Evolutionary conservation across 1,140 invertebrate species (phyloP).

Genomic region (Wasmannia auropunctata): DNA sequence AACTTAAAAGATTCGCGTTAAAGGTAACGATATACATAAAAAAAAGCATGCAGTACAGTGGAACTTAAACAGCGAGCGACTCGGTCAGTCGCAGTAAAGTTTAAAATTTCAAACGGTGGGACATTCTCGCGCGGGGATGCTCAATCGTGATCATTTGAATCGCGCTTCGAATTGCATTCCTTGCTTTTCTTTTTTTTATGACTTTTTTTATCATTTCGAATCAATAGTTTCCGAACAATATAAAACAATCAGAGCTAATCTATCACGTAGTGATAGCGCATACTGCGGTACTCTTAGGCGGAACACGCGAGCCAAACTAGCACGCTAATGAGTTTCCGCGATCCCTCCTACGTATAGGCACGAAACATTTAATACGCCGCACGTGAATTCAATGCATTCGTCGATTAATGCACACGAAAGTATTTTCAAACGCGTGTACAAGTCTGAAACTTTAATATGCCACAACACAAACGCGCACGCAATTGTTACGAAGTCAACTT

Average conservation of each 20-base stretch:
- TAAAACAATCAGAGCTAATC: constrained; percentile 4
- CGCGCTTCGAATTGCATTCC: not conserved
- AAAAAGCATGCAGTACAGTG: not conserved
- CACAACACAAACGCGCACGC: not conserved
- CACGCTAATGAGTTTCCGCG: constrained; percentile 28
- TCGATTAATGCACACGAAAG: not conserved
- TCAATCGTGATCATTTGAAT: not conserved
- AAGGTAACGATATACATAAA: not conserved
- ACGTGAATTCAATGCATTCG: constrained; percentile 2
- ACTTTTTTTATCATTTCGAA: no score
- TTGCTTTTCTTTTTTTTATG: not conserved
- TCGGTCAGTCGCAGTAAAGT: not conserved
- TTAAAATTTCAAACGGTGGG: not conserved
- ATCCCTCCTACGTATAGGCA: not conserved
- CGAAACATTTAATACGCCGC: constrained; percentile 13
- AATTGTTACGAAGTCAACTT: not conserved
- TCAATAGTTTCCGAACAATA: not conserved
- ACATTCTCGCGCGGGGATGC: not conserved
- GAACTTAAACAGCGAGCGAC: not conserved
- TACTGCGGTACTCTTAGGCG: not conserved
- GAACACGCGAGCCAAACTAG: not conserved
- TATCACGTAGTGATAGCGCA: not conserved
- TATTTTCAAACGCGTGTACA: not conserved
- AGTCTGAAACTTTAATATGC: not conserved
- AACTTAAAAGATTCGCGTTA: not conserved